Evolutionary conservation across 2,797 vertebrate genomes (phyloP).

Genomic region (Cottoperca gobio): DNA sequence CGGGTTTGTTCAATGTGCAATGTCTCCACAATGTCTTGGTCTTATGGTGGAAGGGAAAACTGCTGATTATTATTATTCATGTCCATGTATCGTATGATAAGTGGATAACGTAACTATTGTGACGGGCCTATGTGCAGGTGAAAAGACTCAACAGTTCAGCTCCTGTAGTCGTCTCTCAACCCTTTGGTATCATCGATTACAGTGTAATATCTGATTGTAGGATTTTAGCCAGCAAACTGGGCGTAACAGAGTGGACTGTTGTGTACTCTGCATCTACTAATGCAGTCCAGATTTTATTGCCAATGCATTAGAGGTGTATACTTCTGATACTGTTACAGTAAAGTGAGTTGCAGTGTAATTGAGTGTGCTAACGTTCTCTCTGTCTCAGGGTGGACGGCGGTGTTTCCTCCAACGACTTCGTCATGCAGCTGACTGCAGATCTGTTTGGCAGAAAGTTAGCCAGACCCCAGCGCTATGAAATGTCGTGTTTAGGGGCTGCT

Average conservation of each 20-base stretch:
- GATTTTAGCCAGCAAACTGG: conserved; percentile 20
- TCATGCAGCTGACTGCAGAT: conserved; percentile 98
- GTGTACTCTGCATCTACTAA: conserved; percentile 23
- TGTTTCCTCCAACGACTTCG: conserved; percentile 92
- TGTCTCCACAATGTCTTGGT: too few species aligned
- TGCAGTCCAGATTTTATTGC: conserved; percentile 48
- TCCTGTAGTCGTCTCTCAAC: background rate
- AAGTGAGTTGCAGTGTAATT: conserved; percentile 38
- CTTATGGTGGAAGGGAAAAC: too few species aligned
- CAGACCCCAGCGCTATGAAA: conserved; percentile 86
- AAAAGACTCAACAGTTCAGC: background rate
- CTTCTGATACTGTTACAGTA: conserved; percentile 45
- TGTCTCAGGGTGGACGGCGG: conserved; percentile 92
- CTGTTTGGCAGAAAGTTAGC: conserved; percentile 88
- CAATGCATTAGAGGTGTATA: conserved; percentile 43
- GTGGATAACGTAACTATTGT: too few species aligned
- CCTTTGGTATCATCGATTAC: conserved; percentile 9
- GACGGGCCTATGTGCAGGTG: background rate
- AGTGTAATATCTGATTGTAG: conserved; percentile 21
- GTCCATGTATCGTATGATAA: too few species aligned
- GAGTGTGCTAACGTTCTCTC: conserved; percentile 10
- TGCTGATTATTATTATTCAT: too few species aligned
- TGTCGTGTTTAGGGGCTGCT: conserved; percentile 95
- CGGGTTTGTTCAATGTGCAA: too few species aligned
- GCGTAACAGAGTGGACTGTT: conserved; percentile 17